Conservation (phyloP, 2,797 vertebrate genomes). For the Pangasius djambal region DNA sequence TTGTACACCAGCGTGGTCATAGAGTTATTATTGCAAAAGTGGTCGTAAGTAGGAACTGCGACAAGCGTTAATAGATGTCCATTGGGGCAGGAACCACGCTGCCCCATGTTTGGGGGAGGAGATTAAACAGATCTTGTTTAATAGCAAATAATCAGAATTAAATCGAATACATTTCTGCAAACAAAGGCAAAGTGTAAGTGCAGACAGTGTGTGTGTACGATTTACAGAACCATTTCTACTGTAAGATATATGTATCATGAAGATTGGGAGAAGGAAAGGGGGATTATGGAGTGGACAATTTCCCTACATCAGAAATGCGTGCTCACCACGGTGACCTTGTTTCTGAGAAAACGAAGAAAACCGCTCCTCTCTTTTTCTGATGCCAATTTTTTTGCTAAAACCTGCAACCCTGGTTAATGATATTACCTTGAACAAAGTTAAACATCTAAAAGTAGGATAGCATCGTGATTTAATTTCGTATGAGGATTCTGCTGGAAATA, state of each 20-base stretch:
- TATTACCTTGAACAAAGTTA: not conserved
- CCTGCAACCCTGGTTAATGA: not conserved
- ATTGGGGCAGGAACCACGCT: not conserved
- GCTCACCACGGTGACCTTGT: not conserved
- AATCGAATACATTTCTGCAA: not conserved
- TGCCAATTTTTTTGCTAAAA: not conserved
- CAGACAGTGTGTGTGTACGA: no score
- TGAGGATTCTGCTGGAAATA: not conserved
- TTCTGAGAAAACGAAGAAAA: not conserved
- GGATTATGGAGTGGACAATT: not conserved
- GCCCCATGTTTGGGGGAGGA: not conserved
- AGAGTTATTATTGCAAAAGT: not conserved
- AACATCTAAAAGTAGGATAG: not conserved
- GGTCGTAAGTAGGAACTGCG: not conserved
- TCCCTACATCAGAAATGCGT: not conserved
- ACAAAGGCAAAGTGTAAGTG: no score
- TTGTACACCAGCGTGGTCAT: not conserved
- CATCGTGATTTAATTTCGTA: not conserved
- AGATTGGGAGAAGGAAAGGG: not conserved
- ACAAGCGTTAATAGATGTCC: not conserved
- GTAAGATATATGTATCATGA: not conserved
- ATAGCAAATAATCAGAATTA: not conserved
- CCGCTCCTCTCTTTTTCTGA: no score
- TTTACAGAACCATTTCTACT: not conserved
- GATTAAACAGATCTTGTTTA: not conserved